These are phyloP conservation scores for Harpegnathos saltator DNA, from an alignment of 1,140 invertebrate genomes.

Conservation along the genomic window DNA sequence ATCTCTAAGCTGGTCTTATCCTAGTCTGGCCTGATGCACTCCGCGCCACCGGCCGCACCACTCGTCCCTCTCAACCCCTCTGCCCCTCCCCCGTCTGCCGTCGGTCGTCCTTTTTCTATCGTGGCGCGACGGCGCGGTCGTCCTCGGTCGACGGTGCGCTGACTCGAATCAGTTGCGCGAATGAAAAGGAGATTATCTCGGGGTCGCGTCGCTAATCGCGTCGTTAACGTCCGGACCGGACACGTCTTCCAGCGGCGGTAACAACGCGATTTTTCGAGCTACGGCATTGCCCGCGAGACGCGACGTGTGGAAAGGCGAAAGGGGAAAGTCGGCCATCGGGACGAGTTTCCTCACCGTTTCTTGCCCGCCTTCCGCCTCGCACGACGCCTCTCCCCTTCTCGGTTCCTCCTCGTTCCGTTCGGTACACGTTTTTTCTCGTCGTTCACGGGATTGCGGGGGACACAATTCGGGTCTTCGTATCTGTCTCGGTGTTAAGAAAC, in stretches of 20 bases:
- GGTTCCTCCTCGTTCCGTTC: not conserved
- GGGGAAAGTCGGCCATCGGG: not conserved
- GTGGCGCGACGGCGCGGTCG: not conserved
- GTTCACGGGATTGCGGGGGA: conserved; percentile 23
- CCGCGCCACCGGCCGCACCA: conserved; percentile 49
- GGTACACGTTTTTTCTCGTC: conserved; percentile 25
- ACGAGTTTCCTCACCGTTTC: conserved; percentile 10
- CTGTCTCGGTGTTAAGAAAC: conserved; percentile 55
- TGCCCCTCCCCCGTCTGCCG: not conserved
- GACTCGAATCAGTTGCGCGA: conserved; percentile 6
- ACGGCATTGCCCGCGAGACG: too few species aligned
- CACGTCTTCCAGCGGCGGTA: not conserved
- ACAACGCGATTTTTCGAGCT: conserved; percentile 3
- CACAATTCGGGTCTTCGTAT: conserved; percentile 59
- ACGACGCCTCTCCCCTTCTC: not conserved
- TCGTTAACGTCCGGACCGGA: conserved; percentile 14
- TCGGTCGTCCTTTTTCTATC: conserved; percentile 8
- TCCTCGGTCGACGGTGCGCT: not conserved
- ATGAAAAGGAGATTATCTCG: conserved; percentile 24
- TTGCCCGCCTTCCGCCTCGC: not conserved
- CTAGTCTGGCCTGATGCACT: conserved; percentile 72
- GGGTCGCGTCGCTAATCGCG: conserved; percentile 1
- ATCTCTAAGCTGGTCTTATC: conserved; percentile 79
- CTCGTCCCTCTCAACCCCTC: conserved; percentile 22
- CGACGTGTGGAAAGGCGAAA: not conserved